phyloP scores from a whole-genome alignment of 2,797 vertebrate species.

The Tragelaphus oryx region DNA sequence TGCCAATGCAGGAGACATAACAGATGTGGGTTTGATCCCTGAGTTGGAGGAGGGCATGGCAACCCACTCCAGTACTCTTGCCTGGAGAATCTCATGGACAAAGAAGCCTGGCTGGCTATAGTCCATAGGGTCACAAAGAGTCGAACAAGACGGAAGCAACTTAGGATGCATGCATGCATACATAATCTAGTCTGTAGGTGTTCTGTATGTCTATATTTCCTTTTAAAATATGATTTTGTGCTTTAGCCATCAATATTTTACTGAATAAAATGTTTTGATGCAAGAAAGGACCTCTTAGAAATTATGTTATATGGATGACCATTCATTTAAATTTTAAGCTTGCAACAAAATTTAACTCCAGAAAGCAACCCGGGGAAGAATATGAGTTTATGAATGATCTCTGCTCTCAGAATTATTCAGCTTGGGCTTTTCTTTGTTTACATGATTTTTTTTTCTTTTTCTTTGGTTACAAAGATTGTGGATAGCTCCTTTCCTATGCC shows the following conservation, averaged over 20 bases:
- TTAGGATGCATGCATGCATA: background rate
- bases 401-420: constrained; percentile 4
- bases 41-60: background rate
- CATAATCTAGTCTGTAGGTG: background rate
- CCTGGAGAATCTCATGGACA: background rate
- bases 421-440: constrained; percentile 1
- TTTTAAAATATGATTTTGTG: constrained; percentile 39
- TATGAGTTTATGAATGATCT: background rate
- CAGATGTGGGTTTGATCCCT: background rate
- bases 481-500: background rate
- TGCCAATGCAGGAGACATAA: background rate
- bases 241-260: background rate
- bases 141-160: background rate
- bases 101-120: background rate
- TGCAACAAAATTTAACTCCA: constrained; percentile 2
- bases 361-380: background rate
- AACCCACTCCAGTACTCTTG: background rate
- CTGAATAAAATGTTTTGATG: background rate
- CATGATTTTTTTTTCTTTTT: constrained; percentile 1
- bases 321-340: constrained; percentile 47
- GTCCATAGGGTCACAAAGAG: background rate
- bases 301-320: background rate
- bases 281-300: background rate
- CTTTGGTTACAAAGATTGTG: background rate
- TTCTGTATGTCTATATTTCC: background rate